Evolutionary conservation across 1,140 invertebrate species (phyloP), one percentile per base, ranked within the genome.

Genomic region (Drosophila repleta): DNA sequence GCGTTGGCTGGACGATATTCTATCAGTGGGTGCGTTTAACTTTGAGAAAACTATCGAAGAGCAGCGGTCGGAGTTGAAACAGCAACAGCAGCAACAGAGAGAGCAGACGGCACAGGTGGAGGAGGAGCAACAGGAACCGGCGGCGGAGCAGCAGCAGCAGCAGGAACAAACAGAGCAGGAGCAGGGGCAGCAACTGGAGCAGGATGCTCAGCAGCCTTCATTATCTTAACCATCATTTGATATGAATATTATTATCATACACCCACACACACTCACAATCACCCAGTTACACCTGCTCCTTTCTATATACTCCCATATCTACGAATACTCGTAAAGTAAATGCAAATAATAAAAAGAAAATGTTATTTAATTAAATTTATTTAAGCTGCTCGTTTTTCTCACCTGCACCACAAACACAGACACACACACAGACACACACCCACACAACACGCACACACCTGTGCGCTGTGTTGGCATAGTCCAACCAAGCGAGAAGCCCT

Each of bases 361-460:
- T 89, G 84, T 83, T 88, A 89, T 88, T 88, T 88, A 88, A 88
- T 89, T 88, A 84, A 88, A 88, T 88, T 88, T 88, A 83, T 88
- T 88, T 89, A 88, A 88, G 83, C 79, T 78, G 53, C 66, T 76
- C 79, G 72, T 74, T 74, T 74, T 88, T 87, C 87, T 87, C 82
- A 81, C 80, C 79, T 79, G 41, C 32, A 7, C 26, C 13, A 6
- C 29, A 32, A 6, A 10, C n/a, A 24, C 32, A 49, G 2, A 17
- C 55, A 18, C 41, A 29, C 39, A 32, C 55, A 29, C 39, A 32
- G 11, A 21, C 39, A 67, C 69, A 61, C 56, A 39, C 35, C 13
- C 37, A n/a, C 37, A 39, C 37, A 15, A 39, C 37, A 15, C 37
- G 11, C 37, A 15, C 37, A 15, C 39, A 17, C 39, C 15, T n/a